These are phyloP conservation scores for Drosophila grimshawi DNA, from an alignment of 1,140 invertebrate genomes.

Conservation along the genomic window DNA sequence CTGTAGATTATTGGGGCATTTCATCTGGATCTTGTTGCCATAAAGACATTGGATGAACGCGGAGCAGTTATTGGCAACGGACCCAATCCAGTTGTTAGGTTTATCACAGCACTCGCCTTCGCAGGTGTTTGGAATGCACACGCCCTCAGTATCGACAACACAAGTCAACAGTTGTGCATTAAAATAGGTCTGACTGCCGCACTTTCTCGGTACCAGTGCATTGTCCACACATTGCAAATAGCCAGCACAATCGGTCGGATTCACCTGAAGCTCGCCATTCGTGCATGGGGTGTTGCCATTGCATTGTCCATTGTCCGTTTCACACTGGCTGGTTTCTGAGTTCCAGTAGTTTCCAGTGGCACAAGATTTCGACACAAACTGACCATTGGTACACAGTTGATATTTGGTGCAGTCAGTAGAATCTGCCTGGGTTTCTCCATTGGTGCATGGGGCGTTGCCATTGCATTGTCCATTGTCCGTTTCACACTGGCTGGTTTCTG, in stretches of 20 bases:
- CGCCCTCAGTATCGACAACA: constrained; percentile 31
- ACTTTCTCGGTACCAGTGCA: constrained; percentile 27
- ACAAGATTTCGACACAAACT: too few species aligned
- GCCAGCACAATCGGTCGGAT: constrained; percentile 53
- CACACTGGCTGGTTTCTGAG: too few species aligned
- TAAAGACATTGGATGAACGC: constrained; percentile 52
- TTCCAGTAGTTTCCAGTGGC: too few species aligned
- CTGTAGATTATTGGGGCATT: constrained; percentile 55
- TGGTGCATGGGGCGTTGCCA: too few species aligned
- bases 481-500: too few species aligned
- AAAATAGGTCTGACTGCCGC: constrained; percentile 36
- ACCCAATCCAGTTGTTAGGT: constrained; percentile 30
- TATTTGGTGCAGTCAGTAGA: too few species aligned
- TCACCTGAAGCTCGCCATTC: constrained; percentile 5
- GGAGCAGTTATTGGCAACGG: constrained; percentile 57
- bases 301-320: too few species aligned
- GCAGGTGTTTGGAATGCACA: constrained; percentile 54
- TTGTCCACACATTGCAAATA: constrained; percentile 50
- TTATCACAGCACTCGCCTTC: constrained; percentile 55
- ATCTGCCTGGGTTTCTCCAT: too few species aligned
- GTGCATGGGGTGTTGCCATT: constrained; percentile 21
- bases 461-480: too few species aligned
- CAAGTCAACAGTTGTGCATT: constrained; percentile 19
- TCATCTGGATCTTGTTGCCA: constrained; percentile 31
- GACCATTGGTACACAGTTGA: too few species aligned